Percentiles rank a stretch among this genome's conserved stretches.
Conservation (phyloP, 2,888 invertebrate genomes). For the Ennomos quercinarius region DNA sequence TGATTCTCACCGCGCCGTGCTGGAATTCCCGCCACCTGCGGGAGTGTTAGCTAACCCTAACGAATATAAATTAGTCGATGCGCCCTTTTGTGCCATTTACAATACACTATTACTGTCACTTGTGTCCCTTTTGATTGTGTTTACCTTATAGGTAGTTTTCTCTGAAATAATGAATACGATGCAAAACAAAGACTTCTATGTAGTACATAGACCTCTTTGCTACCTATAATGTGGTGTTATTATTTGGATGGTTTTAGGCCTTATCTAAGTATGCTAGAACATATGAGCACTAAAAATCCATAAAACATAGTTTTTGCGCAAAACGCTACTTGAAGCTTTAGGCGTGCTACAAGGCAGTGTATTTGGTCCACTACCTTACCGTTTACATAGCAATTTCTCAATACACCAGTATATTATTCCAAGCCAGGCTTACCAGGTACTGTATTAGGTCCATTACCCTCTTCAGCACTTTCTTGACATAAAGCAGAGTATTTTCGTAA, state of each 20-base stretch:
- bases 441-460: slow-evolving; percentile 13
- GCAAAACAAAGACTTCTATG: too few species aligned
- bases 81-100: slow-evolving; percentile 22
- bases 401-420: slow-evolving; percentile 10
- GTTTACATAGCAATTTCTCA: neutral
- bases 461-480: slow-evolving; percentile 19
- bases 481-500: slow-evolving; percentile 25
- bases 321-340: neutral
- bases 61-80: slow-evolving; percentile 33
- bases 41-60: slow-evolving; percentile 21
- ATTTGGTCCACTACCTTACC: slow-evolving; percentile 5
- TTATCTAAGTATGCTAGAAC: too few species aligned
- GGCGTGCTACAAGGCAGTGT: slow-evolving; percentile 5
- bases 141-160: too few species aligned
- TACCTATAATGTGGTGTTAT: too few species aligned
- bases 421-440: slow-evolving; percentile 6
- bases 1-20: slow-evolving; percentile 27
- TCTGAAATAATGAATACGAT: too few species aligned
- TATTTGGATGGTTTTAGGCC: too few species aligned
- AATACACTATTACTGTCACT: slow-evolving; percentile 5
- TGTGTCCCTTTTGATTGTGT: too few species aligned
- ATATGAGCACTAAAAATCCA: too few species aligned
- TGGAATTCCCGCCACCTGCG: slow-evolving; percentile 38
- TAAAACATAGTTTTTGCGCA: too few species aligned
- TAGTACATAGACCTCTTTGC: too few species aligned